Evolutionary conservation across 2,888 invertebrate species (phyloP).

Genomic region (Nomada fucata): DNA sequence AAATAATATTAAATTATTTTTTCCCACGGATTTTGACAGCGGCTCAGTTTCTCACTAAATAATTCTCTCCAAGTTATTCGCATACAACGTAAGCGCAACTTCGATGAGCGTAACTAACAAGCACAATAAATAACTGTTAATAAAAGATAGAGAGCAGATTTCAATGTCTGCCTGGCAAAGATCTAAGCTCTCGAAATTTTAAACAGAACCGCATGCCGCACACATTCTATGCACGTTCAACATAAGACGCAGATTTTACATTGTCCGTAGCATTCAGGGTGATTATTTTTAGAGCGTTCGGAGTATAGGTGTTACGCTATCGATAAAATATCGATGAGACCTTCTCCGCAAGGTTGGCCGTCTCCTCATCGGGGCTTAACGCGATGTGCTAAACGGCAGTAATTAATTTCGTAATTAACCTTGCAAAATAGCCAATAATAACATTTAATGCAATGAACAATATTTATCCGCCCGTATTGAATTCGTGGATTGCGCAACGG

Average conservation of each 20-base stretch:
- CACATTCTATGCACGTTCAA: neutral
- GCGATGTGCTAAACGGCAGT: slow-evolving; percentile 29
- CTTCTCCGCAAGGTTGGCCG: slow-evolving; percentile 58
- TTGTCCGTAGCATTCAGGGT: slow-evolving; percentile 36
- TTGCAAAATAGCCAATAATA: slow-evolving; percentile 37
- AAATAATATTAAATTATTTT: no score
- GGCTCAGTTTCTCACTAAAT: no score
- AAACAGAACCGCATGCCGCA: neutral
- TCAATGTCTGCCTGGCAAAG: neutral
- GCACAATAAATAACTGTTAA: neutral
- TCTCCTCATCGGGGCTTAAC: slow-evolving; percentile 24
- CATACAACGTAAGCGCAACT: no score
- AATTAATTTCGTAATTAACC: slow-evolving; percentile 53
- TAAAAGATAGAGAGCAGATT: neutral
- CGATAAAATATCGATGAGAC: slow-evolving; percentile 61
- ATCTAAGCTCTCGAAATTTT: neutral
- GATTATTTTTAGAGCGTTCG: slow-evolving; percentile 56
- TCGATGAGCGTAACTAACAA: neutral
- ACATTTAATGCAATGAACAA: neutral
- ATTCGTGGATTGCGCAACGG: neutral
- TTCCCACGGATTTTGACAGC: no score
- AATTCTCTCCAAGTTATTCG: no score
- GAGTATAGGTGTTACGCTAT: slow-evolving; percentile 48
- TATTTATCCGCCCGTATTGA: neutral
- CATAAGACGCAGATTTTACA: slow-evolving; percentile 40